phyloP scores from a whole-genome alignment of 1,140 invertebrate genomes.

The Lineus longissimus region DNA sequence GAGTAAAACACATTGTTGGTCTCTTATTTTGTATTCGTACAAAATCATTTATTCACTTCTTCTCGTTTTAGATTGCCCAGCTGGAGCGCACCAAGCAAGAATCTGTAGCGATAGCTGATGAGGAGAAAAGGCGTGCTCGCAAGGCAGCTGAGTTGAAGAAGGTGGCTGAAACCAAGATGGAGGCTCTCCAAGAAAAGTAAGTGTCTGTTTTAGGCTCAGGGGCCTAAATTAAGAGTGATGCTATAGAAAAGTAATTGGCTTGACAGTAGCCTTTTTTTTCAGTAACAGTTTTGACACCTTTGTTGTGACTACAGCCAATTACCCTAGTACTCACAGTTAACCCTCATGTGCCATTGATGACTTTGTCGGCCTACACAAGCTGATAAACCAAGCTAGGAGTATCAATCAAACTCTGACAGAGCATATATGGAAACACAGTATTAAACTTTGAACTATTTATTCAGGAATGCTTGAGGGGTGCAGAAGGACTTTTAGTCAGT shows the following conservation, averaged over 20 bases:
- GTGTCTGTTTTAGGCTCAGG: constrained; percentile 3
- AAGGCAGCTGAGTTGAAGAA: constrained; percentile 33
- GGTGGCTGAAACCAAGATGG: constrained; percentile 29
- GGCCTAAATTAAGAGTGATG: neutral
- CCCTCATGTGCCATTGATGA: too few species aligned
- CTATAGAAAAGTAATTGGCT: neutral
- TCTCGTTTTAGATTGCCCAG: constrained; percentile 42
- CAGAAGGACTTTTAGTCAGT: too few species aligned
- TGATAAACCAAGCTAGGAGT: too few species aligned
- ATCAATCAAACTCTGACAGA: too few species aligned
- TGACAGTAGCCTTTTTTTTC: too few species aligned
- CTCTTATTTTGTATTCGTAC: neutral
- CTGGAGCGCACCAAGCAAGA: constrained; percentile 39
- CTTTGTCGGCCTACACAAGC: too few species aligned
- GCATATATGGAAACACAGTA: too few species aligned
- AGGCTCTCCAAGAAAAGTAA: constrained; percentile 37
- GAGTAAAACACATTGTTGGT: neutral
- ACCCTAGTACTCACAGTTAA: too few species aligned
- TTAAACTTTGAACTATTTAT: too few species aligned
- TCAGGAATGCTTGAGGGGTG: too few species aligned
- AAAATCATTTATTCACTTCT: neutral
- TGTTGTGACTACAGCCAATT: too few species aligned
- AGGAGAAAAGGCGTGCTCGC: constrained; percentile 34
- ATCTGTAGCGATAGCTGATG: constrained; percentile 27
- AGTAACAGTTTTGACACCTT: too few species aligned